Evolutionary conservation across 2,797 vertebrate species (phyloP).

Genomic region (Parauchenoglanis ngamensis): DNA sequence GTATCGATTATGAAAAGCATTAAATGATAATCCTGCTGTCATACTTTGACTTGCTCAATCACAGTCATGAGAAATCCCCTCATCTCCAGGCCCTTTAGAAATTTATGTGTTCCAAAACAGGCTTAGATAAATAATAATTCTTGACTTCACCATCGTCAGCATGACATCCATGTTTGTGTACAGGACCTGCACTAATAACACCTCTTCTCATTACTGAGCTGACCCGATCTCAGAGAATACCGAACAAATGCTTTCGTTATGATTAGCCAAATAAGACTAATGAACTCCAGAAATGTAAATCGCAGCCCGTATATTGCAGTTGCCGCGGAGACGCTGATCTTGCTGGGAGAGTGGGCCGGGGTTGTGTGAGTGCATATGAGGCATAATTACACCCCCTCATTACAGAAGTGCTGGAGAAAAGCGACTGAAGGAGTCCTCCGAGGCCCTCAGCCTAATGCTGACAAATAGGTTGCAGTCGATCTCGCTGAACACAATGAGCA

Average conservation of each 20-base stretch:
- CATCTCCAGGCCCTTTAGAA: background rate
- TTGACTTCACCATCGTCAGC: background rate
- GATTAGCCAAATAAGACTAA: constrained; percentile 39
- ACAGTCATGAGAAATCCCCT: background rate
- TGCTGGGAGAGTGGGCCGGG: constrained; percentile 40
- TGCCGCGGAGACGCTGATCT: constrained; percentile 49
- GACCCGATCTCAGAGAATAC: background rate
- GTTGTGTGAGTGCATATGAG: constrained; percentile 38
- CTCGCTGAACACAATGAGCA: constrained; percentile 46
- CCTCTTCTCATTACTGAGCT: background rate
- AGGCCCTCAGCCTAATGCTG: constrained; percentile 50
- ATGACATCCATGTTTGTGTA: background rate
- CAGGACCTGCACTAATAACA: background rate
- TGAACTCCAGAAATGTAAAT: constrained; percentile 46
- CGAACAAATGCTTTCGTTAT: background rate
- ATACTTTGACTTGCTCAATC: background rate
- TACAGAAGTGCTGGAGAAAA: constrained; percentile 38
- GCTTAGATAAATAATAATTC: background rate
- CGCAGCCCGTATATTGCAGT: constrained; percentile 34
- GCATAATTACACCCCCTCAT: constrained; percentile 57
- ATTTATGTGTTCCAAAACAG: background rate
- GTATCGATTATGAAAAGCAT: background rate
- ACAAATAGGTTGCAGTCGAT: constrained; percentile 58
- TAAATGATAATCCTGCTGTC: background rate
- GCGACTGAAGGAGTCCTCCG: constrained; percentile 29